Conservation (phyloP, 2,888 invertebrate genomes). For the Acanthosoma haemorrhoidale region DNA sequence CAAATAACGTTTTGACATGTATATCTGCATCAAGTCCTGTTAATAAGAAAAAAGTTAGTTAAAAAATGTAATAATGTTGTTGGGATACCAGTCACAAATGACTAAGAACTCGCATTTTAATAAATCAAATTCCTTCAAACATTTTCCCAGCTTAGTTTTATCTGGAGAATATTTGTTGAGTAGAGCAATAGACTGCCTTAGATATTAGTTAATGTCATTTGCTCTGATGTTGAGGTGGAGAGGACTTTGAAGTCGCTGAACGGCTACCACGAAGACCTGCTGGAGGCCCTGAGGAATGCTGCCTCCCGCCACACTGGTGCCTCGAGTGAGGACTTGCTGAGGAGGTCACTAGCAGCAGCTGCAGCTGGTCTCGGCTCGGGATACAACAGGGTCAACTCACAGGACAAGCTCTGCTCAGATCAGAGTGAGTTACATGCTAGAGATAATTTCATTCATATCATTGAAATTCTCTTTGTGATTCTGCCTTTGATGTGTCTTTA, state of each 20-base stretch:
- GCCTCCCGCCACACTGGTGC: slow-evolving; percentile 63
- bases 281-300: slow-evolving; percentile 82
- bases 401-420: slow-evolving; percentile 68
- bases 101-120: no score
- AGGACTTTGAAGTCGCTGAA: slow-evolving; percentile 82
- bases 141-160: no score
- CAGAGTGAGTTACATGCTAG: slow-evolving; percentile 34
- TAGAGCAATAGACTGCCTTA: neutral
- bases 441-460: no score
- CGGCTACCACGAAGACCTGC: slow-evolving; percentile 87
- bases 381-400: slow-evolving; percentile 55
- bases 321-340: slow-evolving; percentile 62
- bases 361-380: slow-evolving; percentile 42
- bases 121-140: no score
- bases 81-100: no score
- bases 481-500: no score
- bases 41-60: no score
- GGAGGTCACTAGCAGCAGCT: slow-evolving; percentile 54
- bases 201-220: slow-evolving; percentile 23
- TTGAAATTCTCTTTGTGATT: no score
- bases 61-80: no score
- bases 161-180: no score
- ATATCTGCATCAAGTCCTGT: no score
- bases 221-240: slow-evolving; percentile 61
- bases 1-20: no score